phyloP scores from a whole-genome alignment of 2,113 vertebrate genomes.

The Planiliza haematocheilus region DNA sequence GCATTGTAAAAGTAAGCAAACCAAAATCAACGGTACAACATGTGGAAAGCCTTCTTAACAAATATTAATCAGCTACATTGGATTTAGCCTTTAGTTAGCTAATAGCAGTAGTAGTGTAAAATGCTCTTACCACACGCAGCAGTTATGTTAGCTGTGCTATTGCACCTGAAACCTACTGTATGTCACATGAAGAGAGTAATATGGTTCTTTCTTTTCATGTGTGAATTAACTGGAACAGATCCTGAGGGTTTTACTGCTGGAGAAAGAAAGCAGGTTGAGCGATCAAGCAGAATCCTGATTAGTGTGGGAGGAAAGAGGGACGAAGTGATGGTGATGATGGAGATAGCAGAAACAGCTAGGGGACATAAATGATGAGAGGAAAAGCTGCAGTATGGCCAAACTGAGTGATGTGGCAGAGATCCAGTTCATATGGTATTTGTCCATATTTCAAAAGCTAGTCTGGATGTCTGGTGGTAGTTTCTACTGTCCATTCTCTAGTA shows the following conservation, averaged over 20 bases:
- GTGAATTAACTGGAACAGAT: not conserved
- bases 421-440: not conserved
- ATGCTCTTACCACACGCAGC: not conserved
- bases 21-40: too few species aligned
- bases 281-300: constrained; percentile 4
- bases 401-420: not conserved
- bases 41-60: too few species aligned
- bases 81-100: not conserved
- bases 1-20: too few species aligned
- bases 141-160: not conserved
- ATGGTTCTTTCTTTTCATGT: not conserved
- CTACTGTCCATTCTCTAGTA: not conserved
- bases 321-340: not conserved
- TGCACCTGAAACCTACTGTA: too few species aligned
- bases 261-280: constrained; percentile 11
- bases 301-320: not conserved
- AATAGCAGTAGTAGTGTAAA: not conserved
- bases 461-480: too few species aligned
- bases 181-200: too few species aligned
- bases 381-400: constrained; percentile 13
- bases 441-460: too few species aligned
- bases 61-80: too few species aligned
- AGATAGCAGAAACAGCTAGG: constrained; percentile 1
- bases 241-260: not conserved
- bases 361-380: constrained; percentile 7